A percentile compares a stretch with the other conserved stretches of the same genome.
Conservation (phyloP, 2,797 vertebrate genomes). For the Aeoliscus strigatus region DNA sequence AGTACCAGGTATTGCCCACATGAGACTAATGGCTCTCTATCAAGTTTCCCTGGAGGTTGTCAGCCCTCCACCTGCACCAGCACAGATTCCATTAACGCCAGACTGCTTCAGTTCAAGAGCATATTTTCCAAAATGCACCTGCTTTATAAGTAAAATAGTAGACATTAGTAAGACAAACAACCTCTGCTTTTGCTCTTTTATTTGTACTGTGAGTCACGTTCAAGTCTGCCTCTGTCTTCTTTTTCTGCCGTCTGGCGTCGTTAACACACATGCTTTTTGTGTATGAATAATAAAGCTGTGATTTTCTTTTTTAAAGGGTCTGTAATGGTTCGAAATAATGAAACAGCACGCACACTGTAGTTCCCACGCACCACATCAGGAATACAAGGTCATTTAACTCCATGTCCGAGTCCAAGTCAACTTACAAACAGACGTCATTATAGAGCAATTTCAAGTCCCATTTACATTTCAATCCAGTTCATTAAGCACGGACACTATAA, state of each 20-base stretch:
- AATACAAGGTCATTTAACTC: conserved; percentile 37
- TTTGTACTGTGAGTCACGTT: conserved; percentile 38
- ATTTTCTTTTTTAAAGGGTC: conserved; percentile 2
- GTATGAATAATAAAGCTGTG: conserved; percentile 20
- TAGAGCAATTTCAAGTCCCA: conserved; percentile 58
- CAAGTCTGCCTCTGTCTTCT: conserved; percentile 32
- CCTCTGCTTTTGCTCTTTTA: conserved; percentile 42
- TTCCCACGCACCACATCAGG: conserved; percentile 4
- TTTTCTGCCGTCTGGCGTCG: too few species aligned
- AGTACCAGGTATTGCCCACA: conserved; percentile 54
- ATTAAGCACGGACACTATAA: conserved; percentile 45
- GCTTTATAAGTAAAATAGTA: conserved; percentile 69
- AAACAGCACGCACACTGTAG: too few species aligned
- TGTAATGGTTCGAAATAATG: too few species aligned
- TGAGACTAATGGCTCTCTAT: conserved; percentile 69
- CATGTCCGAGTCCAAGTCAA: conserved; percentile 41
- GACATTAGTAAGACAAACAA: conserved; percentile 61
- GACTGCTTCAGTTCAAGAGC: conserved; percentile 58
- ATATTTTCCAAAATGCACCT: conserved; percentile 55
- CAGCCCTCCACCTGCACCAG: conserved; percentile 43
- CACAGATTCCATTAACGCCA: conserved; percentile 57
- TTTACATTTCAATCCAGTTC: conserved; percentile 60
- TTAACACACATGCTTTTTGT: conserved; percentile 20
- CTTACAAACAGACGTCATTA: conserved; percentile 48
- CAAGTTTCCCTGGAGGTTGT: conserved; percentile 60